Percentiles rank a stretch among this genome's conserved stretches.
Conservation (phyloP, 2,888 invertebrate genomes). For the Aleiodes leptofemur region DNA sequence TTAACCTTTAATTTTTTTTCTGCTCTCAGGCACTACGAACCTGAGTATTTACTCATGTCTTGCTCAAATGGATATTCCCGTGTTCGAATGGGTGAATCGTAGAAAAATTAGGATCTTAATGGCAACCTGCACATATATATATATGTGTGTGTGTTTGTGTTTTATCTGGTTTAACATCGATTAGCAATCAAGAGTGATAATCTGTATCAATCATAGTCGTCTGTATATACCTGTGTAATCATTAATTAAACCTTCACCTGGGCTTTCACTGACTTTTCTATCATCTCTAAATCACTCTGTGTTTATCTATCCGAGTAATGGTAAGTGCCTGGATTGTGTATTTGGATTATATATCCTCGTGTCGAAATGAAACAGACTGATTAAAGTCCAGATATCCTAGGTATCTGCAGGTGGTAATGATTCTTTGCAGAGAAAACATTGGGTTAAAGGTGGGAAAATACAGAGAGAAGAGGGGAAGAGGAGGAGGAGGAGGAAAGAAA, state of each 20-base stretch:
- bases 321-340: neutral
- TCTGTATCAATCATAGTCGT: conserved; percentile 26
- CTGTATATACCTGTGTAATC: neutral
- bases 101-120: conserved; percentile 4
- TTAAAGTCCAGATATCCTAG: conserved; percentile 49
- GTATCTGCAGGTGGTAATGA: conserved; percentile 31
- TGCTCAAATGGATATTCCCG: conserved; percentile 11
- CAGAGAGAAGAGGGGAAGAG: too few species aligned
- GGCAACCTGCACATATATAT: too few species aligned
- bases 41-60: conserved; percentile 42
- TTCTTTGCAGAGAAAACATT: neutral
- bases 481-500: neutral
- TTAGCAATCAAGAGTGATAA: conserved; percentile 18
- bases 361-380: conserved; percentile 47
- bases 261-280: neutral
- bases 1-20: conserved; percentile 30
- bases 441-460: neutral
- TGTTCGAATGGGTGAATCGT: neutral
- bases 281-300: neutral
- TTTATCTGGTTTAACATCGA: conserved; percentile 17
- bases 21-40: neutral
- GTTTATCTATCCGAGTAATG: too few species aligned
- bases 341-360: neutral
- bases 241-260: conserved; percentile 30
- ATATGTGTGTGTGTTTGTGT: neutral